Evolutionary conservation across 2,797 vertebrate species (phyloP), one percentile per base, ranked within the genome.

Genomic region (Gallirallus australis): DNA sequence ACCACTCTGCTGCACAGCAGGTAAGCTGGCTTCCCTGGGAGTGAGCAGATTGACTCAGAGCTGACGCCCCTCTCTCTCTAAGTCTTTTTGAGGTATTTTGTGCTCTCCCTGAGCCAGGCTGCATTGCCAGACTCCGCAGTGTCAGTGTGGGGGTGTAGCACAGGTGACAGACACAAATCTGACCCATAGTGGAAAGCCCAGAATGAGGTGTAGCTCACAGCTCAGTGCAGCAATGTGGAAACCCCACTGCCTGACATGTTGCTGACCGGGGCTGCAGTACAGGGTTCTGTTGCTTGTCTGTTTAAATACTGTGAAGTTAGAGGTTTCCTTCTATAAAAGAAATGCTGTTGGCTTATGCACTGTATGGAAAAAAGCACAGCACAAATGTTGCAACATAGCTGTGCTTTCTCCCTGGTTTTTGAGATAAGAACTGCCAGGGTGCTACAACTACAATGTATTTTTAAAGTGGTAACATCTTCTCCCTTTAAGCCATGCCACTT

Each of bases 141-240:
- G 60, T 53, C 64, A 65, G 39, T 0, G 0, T 56, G 61, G 27
- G 7, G 54, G n/a, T 47, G 47, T 24, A 86, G 54, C 33, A 21
- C 35, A 13, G 37, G 24, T 18, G 8, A 57, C 17, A 69, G 66
- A 14, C 54, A 39, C 10, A 53, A 82, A 48, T 15, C 48, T 0
- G 5, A 31, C 31, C 18, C 3, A 1, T 61, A 89, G 69, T 18
- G 7, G 40, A 81, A 71, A 31, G 70, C 13, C 12, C 63, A 42
- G 61, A 45, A 42, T 24, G 24, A 75, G 68, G 12, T 0, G 10
- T 16, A 89, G 54, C 14, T 89, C 47, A 15, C 39, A 66, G 57
- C 28, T 86, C 54, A 18, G 53, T 64, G 73, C 53, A 64, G 6
- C 40, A 31, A 12, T 2, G 2, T 4, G 45, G 21, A 28, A 7